Evolutionary conservation across 2,888 invertebrate genomes (phyloP), one percentile per base, ranked within the genome.

Genomic region (Leptinotarsa juncta): DNA sequence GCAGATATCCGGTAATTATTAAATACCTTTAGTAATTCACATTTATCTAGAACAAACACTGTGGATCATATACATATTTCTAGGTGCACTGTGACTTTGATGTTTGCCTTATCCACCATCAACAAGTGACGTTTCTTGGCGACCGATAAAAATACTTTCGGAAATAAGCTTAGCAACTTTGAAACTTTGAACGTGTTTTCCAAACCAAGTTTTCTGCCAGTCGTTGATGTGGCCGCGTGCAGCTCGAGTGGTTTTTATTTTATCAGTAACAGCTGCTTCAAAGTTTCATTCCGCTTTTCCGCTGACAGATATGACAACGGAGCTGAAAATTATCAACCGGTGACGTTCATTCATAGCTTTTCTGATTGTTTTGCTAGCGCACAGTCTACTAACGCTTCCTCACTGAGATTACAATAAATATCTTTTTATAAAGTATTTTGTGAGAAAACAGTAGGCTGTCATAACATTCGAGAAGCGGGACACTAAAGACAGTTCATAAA

Each of bases 191-290:
- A 70, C 77, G 77, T 74, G 78, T 79, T 79, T 77, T 78, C 74
- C 74, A 73, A 68, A 50, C 74, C 74, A 73, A 68, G 53, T 78
- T 77, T 77, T 76, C 78, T 67, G 71, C 65, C 81, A 83, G 83
- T 85, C 84, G 84, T 84, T 83, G 84, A 83, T 83, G 83, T 85
- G 85, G 84, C 82, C 67, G 78, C 81, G 82, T 78, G 79, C 74
- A 74, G 65, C 57, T 77, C 79, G 76, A 78, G 74, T 76, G 79
- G 69, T 76, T 79, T 73, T 68, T 67, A 67, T 74, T 78, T 75
- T 72, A 68, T 70, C 76, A 73, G 78, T 80, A 71, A 50, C 62
- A 62, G 26, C 62, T n/a, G 62, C 42, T 32, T 10, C 16, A 16
- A n/a, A 60, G 18, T 60, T 69, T 42, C 49, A 60, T 48, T 23